phyloP scores from a whole-genome alignment of 2,888 invertebrate genomes.

The Idaea biselata region DNA sequence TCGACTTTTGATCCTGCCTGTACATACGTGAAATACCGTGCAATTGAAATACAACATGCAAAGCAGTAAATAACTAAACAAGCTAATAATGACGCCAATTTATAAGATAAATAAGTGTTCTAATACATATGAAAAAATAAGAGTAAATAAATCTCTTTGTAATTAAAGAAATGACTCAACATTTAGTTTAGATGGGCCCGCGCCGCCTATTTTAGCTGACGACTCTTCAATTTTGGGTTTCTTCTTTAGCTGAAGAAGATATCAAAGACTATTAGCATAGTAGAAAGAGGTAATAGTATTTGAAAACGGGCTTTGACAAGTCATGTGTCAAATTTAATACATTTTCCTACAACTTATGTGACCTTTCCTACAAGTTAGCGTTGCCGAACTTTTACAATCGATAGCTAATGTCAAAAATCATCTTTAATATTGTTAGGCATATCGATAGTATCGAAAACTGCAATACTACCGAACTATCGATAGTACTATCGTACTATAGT shows the following conservation, averaged over 20 bases:
- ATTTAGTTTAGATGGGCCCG: conserved; percentile 61
- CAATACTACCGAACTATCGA: too few relatives aligned
- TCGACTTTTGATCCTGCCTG: too few relatives aligned
- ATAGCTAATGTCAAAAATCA: too few relatives aligned
- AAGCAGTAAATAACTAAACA: conserved; percentile 9
- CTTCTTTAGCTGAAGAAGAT: conserved; percentile 70
- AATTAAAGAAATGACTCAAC: conserved; percentile 65
- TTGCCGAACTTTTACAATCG: too few relatives aligned
- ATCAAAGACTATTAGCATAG: conserved; percentile 32
- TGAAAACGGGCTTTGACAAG: background rate
- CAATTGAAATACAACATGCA: conserved; percentile 13
- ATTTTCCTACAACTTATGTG: too few relatives aligned
- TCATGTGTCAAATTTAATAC: too few relatives aligned
- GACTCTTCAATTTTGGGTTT: conserved; percentile 61
- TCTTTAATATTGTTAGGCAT: too few relatives aligned
- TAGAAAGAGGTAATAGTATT: background rate
- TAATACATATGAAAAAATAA: too few relatives aligned
- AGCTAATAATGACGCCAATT: conserved; percentile 7
- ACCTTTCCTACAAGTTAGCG: too few relatives aligned
- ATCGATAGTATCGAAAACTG: too few relatives aligned
- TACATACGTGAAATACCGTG: conserved; percentile 1
- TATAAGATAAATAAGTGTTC: too few relatives aligned
- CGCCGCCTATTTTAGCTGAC: conserved; percentile 45
- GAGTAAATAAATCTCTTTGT: conserved; percentile 18
- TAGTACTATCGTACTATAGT: too few relatives aligned